A percentile compares a stretch with the other conserved stretches of the same genome.
Conservation (phyloP, 2,113 vertebrate genomes). For the Ginglymostoma cirratum region DNA sequence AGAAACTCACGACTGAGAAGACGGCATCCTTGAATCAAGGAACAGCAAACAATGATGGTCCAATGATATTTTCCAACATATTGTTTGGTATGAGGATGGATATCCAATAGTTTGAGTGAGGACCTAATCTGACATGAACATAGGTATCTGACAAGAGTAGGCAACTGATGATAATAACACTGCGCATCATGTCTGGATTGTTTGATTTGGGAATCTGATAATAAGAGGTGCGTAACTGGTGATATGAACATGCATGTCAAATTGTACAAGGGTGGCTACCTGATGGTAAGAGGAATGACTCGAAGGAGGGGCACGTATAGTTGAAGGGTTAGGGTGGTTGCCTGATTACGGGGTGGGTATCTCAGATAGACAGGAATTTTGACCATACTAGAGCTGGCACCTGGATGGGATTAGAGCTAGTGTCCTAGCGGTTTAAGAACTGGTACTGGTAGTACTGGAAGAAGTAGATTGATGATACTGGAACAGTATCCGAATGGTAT, state of each 20-base stretch:
- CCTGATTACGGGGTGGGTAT: background rate
- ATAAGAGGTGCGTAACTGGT: background rate
- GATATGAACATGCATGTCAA: background rate
- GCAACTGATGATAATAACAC: too few species aligned
- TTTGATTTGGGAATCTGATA: too few species aligned
- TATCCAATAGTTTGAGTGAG: background rate
- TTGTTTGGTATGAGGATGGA: background rate
- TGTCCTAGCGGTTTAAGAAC: too few species aligned
- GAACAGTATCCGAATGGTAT: background rate
- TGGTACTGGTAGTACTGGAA: too few species aligned
- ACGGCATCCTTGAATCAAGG: too few species aligned
- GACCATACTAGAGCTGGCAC: background rate
- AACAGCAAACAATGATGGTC: too few species aligned
- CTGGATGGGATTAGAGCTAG: background rate
- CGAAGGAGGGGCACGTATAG: background rate
- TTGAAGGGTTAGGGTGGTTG: background rate
- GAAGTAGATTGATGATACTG: background rate
- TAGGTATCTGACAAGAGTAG: background rate
- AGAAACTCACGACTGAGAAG: too few species aligned
- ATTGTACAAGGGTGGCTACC: background rate
- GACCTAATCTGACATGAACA: background rate
- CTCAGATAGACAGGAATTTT: too few species aligned
- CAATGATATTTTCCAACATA: too few species aligned
- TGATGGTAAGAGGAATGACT: background rate
- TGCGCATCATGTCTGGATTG: too few species aligned